A percentile compares a stretch with the other conserved stretches of the same genome.
Evolutionary conservation across 2,797 vertebrate species (phyloP).

Genomic region (Orientallactaga sibirica): DNA sequence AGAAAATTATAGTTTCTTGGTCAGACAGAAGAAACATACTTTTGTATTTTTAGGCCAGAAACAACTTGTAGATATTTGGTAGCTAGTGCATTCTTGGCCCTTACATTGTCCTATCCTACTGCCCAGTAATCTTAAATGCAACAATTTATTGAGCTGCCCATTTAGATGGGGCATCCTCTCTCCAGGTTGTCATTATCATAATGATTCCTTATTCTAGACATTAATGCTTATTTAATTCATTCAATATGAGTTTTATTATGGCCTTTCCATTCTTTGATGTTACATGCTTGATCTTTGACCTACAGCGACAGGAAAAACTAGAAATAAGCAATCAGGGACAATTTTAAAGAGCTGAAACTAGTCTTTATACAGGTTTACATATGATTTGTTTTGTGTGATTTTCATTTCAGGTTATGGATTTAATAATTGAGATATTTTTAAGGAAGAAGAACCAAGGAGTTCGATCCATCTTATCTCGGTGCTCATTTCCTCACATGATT

Average conservation of each 20-base stretch:
- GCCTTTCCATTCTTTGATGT: neutral
- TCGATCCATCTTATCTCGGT: neutral
- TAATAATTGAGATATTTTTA: neutral
- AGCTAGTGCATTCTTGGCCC: neutral
- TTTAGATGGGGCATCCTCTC: slow-evolving; percentile 27
- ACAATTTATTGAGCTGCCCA: neutral
- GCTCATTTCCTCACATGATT: slow-evolving; percentile 21
- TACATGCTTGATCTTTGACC: slow-evolving; percentile 34
- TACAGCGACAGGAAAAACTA: neutral
- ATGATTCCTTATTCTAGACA: neutral
- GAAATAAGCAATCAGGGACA: neutral
- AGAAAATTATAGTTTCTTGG: neutral
- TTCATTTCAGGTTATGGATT: neutral
- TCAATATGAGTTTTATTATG: slow-evolving; percentile 33
- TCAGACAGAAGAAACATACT: neutral
- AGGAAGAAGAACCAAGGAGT: slow-evolving; percentile 9
- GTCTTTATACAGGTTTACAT: neutral
- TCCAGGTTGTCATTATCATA: slow-evolving; percentile 8
- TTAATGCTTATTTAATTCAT: slow-evolving; percentile 14
- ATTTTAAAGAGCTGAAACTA: neutral
- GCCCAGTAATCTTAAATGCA: neutral
- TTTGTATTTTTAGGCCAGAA: neutral
- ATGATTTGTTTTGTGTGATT: slow-evolving; percentile 9
- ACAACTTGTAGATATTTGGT: neutral
- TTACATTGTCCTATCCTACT: neutral